These are phyloP conservation scores for Stictonetta naevosa DNA, from an alignment of 2,113 vertebrate genomes.

Conservation along the genomic window DNA sequence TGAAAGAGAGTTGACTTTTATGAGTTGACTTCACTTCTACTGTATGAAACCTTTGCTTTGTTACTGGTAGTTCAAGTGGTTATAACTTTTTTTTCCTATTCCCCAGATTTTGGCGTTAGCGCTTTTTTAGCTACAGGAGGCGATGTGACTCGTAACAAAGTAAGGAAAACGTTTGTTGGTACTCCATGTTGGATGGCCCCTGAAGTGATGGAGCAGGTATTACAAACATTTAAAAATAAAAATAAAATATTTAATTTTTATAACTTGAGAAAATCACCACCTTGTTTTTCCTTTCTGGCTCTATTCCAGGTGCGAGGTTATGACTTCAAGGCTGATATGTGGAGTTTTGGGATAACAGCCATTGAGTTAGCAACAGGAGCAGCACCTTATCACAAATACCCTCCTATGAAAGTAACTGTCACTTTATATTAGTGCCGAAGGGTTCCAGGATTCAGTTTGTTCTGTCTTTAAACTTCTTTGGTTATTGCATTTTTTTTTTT, in stretches of 20 bases:
- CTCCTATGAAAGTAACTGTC: slow-evolving; percentile 95
- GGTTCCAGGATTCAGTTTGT: background rate
- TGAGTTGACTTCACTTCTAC: background rate
- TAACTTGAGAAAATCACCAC: background rate
- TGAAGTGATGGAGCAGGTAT: slow-evolving; percentile 99
- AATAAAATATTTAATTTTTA: background rate
- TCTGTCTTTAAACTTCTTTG: background rate
- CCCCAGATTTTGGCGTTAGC: slow-evolving; percentile 96
- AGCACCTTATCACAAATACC: slow-evolving; percentile 97
- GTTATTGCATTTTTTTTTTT: background rate
- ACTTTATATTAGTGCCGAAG: background rate
- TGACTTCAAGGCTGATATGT: slow-evolving; percentile 99
- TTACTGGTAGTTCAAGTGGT: background rate
- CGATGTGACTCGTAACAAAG: slow-evolving; percentile 98
- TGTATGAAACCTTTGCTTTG: background rate
- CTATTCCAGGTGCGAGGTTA: slow-evolving; percentile 93
- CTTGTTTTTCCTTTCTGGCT: background rate
- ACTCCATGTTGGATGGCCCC: slow-evolving; percentile 99
- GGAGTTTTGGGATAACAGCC: slow-evolving; percentile 99
- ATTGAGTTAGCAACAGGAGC: slow-evolving; percentile 97
- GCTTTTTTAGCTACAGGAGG: slow-evolving; percentile 95
- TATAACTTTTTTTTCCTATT: background rate
- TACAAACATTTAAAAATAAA: background rate
- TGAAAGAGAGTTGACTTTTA: background rate
- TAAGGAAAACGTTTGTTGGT: slow-evolving; percentile 98